A percentile compares a stretch with the other conserved stretches of the same genome.
phyloP scores from a whole-genome alignment of 2,797 vertebrate genomes.

The Margarornis squamiger region DNA sequence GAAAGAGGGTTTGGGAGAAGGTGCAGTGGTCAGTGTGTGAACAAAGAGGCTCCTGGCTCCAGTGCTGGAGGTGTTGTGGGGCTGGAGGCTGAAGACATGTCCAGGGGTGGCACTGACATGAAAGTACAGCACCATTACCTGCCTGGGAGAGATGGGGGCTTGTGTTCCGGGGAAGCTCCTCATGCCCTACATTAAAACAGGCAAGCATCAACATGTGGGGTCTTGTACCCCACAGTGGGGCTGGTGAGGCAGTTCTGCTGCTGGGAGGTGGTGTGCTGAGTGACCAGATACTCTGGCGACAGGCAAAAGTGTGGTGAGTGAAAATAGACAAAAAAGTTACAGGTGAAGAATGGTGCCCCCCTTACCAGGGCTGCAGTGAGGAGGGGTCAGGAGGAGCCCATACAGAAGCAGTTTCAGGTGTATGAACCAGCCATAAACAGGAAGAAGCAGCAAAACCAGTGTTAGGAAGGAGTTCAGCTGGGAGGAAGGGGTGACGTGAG shows the following conservation, averaged over 20 bases:
- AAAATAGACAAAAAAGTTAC: not conserved
- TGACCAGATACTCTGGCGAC: not conserved
- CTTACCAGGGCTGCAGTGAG: not conserved
- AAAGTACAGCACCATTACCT: not conserved
- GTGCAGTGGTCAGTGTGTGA: not conserved
- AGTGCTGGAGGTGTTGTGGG: not conserved
- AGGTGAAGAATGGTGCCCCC: not conserved
- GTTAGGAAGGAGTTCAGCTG: not conserved
- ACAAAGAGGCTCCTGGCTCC: not conserved
- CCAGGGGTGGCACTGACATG: not conserved
- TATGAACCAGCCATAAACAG: not conserved
- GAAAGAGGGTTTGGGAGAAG: not conserved
- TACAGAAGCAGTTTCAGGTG: not conserved
- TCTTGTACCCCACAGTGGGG: accelerated
- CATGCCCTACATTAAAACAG: accelerated
- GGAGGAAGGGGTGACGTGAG: not conserved
- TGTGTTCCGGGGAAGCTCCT: not conserved
- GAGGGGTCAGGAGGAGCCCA: not conserved
- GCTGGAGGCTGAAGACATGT: not conserved
- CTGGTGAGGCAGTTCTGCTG: not conserved
- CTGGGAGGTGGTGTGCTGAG: not conserved
- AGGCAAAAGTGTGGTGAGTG: not conserved
- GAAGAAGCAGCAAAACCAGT: not conserved
- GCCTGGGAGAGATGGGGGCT: not conserved
- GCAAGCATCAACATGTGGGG: not conserved